Evolutionary conservation across 2,797 vertebrate species (phyloP).

Genomic region (Manis pentadactyla): DNA sequence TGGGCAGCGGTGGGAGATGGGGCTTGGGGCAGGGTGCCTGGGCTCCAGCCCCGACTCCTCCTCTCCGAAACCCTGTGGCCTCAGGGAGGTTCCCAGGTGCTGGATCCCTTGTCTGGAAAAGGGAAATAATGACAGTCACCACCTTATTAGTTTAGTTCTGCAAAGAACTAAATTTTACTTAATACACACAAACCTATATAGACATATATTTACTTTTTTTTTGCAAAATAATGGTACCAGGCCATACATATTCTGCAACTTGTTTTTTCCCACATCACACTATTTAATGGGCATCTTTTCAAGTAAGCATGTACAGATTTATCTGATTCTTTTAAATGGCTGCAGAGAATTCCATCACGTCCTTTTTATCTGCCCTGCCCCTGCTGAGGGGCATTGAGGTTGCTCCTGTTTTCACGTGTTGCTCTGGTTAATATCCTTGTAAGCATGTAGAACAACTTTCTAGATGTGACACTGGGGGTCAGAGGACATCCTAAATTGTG

Average conservation of each 20-base stretch:
- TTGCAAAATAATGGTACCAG: neutral
- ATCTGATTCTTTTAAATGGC: neutral
- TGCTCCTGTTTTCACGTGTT: neutral
- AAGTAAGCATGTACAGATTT: neutral
- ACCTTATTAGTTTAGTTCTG: too few relatives aligned
- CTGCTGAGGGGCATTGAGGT: neutral
- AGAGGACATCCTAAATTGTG: neutral
- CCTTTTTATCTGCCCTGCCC: neutral
- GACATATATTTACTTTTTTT: neutral
- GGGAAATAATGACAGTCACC: neutral
- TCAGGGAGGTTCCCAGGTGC: neutral
- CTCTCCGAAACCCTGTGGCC: neutral
- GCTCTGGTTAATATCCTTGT: neutral
- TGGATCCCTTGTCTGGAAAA: neutral
- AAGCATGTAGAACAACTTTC: neutral
- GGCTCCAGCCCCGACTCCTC: neutral
- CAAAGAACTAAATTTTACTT: neutral
- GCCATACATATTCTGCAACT: neutral
- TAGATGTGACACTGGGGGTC: neutral
- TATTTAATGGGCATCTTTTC: neutral
- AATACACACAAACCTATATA: neutral
- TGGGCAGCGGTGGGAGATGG: neutral
- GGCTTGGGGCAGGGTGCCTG: neutral
- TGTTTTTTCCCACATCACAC: neutral
- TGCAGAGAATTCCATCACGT: neutral